A percentile compares a stretch with the other conserved stretches of the same genome.
phyloP scores from a whole-genome alignment of 2,888 invertebrate genomes.

The Catocala fraxini region DNA sequence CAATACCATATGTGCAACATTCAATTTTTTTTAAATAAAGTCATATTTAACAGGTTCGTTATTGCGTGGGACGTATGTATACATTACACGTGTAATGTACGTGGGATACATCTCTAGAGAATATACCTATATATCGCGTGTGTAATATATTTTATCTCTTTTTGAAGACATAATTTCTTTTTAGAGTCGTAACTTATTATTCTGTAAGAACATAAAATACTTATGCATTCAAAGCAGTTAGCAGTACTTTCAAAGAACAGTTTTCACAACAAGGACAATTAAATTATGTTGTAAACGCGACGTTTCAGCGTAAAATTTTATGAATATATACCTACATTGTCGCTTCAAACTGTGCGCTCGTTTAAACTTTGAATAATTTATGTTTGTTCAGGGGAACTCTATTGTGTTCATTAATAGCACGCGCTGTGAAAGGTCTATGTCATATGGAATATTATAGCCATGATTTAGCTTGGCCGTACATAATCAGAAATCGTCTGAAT shows the following conservation, averaged over 20 bases:
- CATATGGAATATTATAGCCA: background rate
- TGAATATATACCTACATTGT: slow-evolving; percentile 38
- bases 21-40: no score
- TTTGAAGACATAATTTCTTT: no score
- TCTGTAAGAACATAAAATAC: background rate
- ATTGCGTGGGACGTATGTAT: no score
- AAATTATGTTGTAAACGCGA: slow-evolving; percentile 29
- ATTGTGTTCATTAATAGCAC: background rate
- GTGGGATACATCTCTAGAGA: no score
- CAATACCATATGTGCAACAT: no score
- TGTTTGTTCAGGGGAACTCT: slow-evolving; percentile 1
- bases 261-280: slow-evolving; percentile 2
- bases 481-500: no score
- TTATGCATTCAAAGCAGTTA: slow-evolving; percentile 4
- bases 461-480: no score
- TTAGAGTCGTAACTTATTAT: background rate
- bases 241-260: slow-evolving; percentile 5
- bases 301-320: slow-evolving; percentile 27
- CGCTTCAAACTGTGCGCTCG: slow-evolving; percentile 3
- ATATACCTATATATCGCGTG: no score
- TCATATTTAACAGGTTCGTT: no score
- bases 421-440: background rate
- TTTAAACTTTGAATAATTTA: slow-evolving; percentile 4
- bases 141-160: no score
- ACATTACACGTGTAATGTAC: no score